These are phyloP conservation scores for Stenotaenia linearis DNA, from an alignment of 2,888 invertebrate genomes.

Conservation along the genomic window DNA sequence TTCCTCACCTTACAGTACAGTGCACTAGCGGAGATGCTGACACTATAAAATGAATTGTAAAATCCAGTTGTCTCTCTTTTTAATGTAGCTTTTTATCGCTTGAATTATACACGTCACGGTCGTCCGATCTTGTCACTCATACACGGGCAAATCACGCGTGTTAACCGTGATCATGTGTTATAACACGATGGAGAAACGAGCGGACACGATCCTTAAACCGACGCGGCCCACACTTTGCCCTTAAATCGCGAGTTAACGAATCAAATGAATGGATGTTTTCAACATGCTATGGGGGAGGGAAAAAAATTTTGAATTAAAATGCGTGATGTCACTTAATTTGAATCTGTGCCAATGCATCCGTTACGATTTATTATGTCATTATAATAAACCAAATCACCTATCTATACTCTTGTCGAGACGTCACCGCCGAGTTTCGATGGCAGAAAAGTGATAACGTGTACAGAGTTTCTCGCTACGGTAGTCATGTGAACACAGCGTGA, in stretches of 20 bases:
- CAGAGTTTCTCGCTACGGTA: neutral
- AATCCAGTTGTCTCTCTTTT: neutral
- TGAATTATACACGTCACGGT: neutral
- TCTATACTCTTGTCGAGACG: neutral
- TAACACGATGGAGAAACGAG: neutral
- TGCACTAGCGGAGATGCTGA: neutral
- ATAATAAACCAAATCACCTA: neutral
- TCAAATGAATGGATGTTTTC: neutral
- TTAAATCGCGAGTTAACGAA: neutral
- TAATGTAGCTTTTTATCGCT: neutral
- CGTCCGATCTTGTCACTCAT: neutral
- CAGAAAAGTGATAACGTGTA: neutral
- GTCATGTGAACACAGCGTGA: neutral
- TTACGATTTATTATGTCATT: neutral
- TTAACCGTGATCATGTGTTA: neutral
- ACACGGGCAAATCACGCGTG: neutral
- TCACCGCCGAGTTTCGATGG: neutral
- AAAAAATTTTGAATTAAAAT: neutral
- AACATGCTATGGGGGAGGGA: too few species aligned
- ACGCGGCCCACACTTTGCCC: neutral
- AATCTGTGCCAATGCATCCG: neutral
- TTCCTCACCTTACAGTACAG: too few species aligned
- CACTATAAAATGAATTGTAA: neutral
- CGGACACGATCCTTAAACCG: neutral
- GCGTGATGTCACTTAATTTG: neutral